Evolutionary conservation across 2,888 invertebrate genomes (phyloP), one percentile per base, ranked within the genome.

Genomic region (Adineta ricciae): DNA sequence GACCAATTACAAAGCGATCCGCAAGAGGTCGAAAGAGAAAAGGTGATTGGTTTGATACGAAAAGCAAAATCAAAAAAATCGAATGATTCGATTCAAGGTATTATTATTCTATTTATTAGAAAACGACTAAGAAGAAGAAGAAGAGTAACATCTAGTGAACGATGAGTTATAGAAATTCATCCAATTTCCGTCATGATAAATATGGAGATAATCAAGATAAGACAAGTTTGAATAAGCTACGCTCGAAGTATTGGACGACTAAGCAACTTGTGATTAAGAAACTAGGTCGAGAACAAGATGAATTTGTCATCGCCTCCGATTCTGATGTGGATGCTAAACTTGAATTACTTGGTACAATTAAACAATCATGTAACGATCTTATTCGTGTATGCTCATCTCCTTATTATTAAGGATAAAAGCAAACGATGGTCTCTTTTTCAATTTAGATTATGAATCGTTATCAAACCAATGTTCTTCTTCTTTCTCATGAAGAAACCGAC

Each of bases 211-310:
- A 84, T 73, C 21, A 24, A 50, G 86, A 86, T 56, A 87, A 87
- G 84, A 92, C 92, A 32, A 88, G 92, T 14, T 90, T 93, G 19
- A 91, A 91, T 27, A 93, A 93, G 89, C 94, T 97, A 93, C 95
- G 96, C 90, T 95, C 97, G 91, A 96, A 96, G 88, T 98, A 95
- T 91, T 99, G 97, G 97, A 94, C 97, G 86, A 97, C 98, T 14
- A 98, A 97, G 90, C 97, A 97, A 91, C 94, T 95, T 86, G 94
- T 98, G 83, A 93, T 95, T 87, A 93, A 95, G 88, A 97, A 96
- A 92, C 92, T 98, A 84, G 97, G 97, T 54, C 94, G 95, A 88
- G 97, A 97, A 92, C 97, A 99, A 92, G 99, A 99, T 90, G 96
- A 96, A 88, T 96, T 96, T 91, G 94, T 99, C 87, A 94, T 97